Conservation (phyloP, 2,113 vertebrate genomes). For the Abramis brama region DNA sequence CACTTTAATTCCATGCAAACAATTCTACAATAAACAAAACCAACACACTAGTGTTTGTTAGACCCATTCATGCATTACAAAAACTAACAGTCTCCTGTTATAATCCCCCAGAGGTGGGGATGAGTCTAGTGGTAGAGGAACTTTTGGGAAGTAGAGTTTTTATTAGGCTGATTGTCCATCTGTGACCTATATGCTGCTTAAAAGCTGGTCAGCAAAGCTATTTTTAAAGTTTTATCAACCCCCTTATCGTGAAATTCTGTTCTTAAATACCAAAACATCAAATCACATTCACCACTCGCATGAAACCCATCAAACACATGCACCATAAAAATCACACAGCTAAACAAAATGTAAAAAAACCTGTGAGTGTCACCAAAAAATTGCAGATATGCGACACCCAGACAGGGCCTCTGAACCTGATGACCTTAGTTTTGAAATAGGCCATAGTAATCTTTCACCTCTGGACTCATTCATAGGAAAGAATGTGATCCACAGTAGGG, state of each 20-base stretch:
- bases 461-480: not conserved
- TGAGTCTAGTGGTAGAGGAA: not conserved
- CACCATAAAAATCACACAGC: not conserved
- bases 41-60: not conserved
- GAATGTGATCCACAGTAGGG: constrained; percentile 16
- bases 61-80: not conserved
- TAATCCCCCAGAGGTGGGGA: not conserved
- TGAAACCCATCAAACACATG: constrained; percentile 9
- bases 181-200: not conserved
- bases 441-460: constrained; percentile 9
- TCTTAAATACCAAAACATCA: not conserved
- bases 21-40: not conserved
- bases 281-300: not conserved
- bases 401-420: not conserved
- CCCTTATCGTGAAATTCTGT: not conserved
- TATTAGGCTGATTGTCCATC: not conserved
- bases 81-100: not conserved
- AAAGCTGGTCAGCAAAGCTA: not conserved
- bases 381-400: constrained; percentile 10
- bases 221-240: not conserved
- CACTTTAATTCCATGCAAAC: not conserved
- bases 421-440: constrained; percentile 9
- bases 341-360: not conserved
- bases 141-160: not conserved
- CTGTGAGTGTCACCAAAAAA: not conserved